Base-by-base conservation (phyloP, 2,113 vertebrate species). In the Salvelinus alpinus region DNA sequence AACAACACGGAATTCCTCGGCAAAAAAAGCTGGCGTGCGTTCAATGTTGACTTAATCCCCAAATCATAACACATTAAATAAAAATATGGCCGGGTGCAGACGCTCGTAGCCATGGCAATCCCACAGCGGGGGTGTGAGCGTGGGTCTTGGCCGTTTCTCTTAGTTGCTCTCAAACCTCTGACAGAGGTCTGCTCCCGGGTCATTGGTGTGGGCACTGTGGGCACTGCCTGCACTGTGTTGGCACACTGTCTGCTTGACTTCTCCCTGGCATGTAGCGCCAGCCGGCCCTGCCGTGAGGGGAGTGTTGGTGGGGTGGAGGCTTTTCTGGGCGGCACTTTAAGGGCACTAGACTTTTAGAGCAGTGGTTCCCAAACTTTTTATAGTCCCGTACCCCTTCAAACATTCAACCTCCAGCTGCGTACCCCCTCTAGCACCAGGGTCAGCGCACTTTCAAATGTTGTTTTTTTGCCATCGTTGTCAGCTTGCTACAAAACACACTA, bases 81-180 rank as follows among this genome's bases (percentile, higher is more conserved):
- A 16, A 48, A 73, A 73, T 5, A 68, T 59, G 72, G 22, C 68
- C 9, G 25, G 51, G 48, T 72, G 48, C 48, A 48, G 38, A 11
- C 9, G 9, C 38, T 9, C 27, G 44, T 6, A 70, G 44, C 64
- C 25, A 27, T 22, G 69, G 20, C 13, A 57, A 25, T 9, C 44
- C 62, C 27, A 78, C 51, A 38, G n/a, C 22, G n/a, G 60, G 60
- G 60, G 13, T 3, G 48, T 54, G 16, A 3, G 16, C 14, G 48
- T 54, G 51, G 16, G 51, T 18, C 51, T 54, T 54, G 51, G 16
- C 12, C 16, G 16, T 57, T 48, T 14, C 6, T 48, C 11, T 11
- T 24, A 22, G 60, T 29, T 14, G 51, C 62, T 47, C 25, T 66
- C 73, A 69, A 72, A 75, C 66, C 38, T 44, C 38, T 44, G 38